Evolutionary conservation across 2,888 invertebrate genomes (phyloP), one percentile per base, ranked within the genome.

Genomic region (Folsomia manolachei): DNA sequence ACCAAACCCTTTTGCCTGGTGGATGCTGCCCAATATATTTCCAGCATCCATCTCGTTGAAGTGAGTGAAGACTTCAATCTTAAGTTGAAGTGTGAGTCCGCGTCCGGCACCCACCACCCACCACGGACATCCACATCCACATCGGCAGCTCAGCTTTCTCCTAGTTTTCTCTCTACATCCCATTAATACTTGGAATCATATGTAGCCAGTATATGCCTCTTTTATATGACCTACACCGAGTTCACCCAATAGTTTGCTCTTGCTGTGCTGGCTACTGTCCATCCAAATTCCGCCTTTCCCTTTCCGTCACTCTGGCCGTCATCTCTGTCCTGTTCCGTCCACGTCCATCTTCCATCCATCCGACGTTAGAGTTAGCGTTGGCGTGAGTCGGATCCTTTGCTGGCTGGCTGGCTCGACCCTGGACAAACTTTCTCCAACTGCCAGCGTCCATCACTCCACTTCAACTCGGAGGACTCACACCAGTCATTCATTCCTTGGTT

Each of bases 251-350:
- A 14, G 39, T 4, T 39, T 39, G 39, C 39, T 39, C 39, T 39
- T 39, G 39, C 39, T 39, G 7, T 39, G 39, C 14, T 39, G 18
- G 19, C 64, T 27, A 64, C 26, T 64, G 27, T 9, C 64, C 27
- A 27, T 64, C 64, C 27, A 27, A 25, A 64, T 64, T 27, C 27
- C 26, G 23, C 27, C 64, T 39, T 64, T 64, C 27, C 64, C 64
- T 27, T 27, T 27, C 64, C 64, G 64, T 64, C 64, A 64, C 39
- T 39, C 39, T 39, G 64, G 23, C 66, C 66, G 66, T 66, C 66
- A 52, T 51, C 66, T 66, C 7, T 24, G 63, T 18, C 64, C 18
- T 64, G 62, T 64, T 64, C 64, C 64, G 64, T 64, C 62, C 62
- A 64, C 64, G 64, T 64, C 62, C 62, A 64, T 52, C 52, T 21